Percentiles rank a stretch among this genome's conserved stretches.
Evolutionary conservation across 2,888 invertebrate species (phyloP).

Genomic region (Acronicta leporina): DNA sequence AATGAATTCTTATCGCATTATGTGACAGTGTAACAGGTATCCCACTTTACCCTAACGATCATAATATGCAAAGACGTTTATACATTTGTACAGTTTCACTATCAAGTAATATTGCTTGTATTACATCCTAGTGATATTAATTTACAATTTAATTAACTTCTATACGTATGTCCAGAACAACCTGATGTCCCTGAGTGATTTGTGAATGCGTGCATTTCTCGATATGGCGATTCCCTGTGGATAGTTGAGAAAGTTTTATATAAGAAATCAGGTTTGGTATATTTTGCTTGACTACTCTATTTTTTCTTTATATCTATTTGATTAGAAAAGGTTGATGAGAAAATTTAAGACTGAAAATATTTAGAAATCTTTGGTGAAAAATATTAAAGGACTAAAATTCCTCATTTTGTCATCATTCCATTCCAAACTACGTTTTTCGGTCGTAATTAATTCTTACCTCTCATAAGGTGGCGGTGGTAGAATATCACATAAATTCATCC

Average conservation of each 20-base stretch:
- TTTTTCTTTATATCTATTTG: no score
- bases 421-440: neutral
- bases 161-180: constrained; percentile 83
- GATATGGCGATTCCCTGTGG: constrained; percentile 82
- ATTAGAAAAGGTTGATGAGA: no score
- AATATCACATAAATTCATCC: constrained; percentile 86
- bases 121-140: constrained; percentile 85
- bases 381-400: no score
- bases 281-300: no score
- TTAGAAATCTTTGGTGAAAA: no score
- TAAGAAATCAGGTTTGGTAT: neutral
- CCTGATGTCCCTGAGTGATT: constrained; percentile 84
- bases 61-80: constrained; percentile 72
- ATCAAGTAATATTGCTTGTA: constrained; percentile 83
- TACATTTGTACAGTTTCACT: constrained; percentile 79
- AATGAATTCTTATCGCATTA: constrained; percentile 13
- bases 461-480: constrained; percentile 85
- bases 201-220: constrained; percentile 80
- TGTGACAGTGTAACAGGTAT: constrained; percentile 66
- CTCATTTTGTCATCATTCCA: no score
- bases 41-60: constrained; percentile 57
- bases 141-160: constrained; percentile 77
- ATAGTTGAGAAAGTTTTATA: constrained; percentile 36
- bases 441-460: constrained; percentile 68
- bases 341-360: no score